Conservation (phyloP, 2,888 invertebrate genomes). For the Parascotia fuliginaria region DNA sequence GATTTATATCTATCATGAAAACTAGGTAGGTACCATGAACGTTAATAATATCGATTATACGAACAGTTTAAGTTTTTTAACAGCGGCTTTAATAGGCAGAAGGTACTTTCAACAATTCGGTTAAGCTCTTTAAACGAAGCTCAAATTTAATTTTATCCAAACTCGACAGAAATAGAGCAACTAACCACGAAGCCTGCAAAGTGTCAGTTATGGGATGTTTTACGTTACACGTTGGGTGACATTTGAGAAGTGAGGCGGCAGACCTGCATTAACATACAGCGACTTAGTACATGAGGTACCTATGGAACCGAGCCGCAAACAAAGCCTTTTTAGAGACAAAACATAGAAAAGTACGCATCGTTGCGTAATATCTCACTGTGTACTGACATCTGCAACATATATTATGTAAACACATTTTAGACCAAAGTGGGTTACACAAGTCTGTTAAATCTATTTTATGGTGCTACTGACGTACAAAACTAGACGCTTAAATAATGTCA, state of each 20-base stretch:
- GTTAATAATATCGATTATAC: conserved; percentile 27
- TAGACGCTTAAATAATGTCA: neutral
- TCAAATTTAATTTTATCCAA: conserved; percentile 20
- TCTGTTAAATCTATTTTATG: neutral
- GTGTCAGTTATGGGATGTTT: conserved; percentile 34
- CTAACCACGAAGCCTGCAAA: conserved; percentile 42
- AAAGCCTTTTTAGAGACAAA: conserved; percentile 31
- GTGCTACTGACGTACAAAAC: neutral
- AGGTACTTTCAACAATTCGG: conserved; percentile 5
- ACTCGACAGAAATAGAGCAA: conserved; percentile 20
- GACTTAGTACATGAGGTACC: conserved; percentile 31
- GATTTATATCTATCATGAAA: conserved; percentile 41
- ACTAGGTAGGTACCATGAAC: conserved; percentile 22
- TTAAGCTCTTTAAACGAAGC: conserved; percentile 13
- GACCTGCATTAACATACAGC: conserved; percentile 37
- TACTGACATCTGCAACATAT: conserved; percentile 26
- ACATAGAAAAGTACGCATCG: conserved; percentile 33
- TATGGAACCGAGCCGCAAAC: conserved; percentile 5
- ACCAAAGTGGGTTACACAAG: conserved; percentile 4
- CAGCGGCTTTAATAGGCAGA: conserved; percentile 20
- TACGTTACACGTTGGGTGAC: conserved; percentile 32
- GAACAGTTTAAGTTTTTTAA: conserved; percentile 14
- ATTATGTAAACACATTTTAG: conserved; percentile 17
- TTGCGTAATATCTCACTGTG: conserved; percentile 25
- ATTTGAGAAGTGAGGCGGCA: conserved; percentile 39